phyloP scores from a whole-genome alignment of 2,113 vertebrate species.

The Lutjanus erythropterus region DNA sequence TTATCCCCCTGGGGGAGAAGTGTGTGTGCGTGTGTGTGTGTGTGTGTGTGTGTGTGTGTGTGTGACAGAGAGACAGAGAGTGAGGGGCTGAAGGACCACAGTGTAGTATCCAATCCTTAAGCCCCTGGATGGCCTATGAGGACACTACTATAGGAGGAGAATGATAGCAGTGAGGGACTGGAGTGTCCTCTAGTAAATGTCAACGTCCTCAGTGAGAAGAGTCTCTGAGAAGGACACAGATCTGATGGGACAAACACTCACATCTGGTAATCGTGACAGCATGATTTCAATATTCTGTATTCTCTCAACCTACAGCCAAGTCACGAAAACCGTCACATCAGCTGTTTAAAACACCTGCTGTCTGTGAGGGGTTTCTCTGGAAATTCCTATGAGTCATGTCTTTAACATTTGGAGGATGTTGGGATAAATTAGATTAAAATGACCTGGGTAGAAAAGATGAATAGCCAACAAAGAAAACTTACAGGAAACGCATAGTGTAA shows the following conservation, averaged over 20 bases:
- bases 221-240: background rate
- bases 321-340: background rate
- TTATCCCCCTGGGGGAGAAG: slow-evolving; percentile 28
- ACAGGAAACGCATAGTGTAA: background rate
- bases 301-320: background rate
- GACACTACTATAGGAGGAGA: slow-evolving; percentile 23
- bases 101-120: slow-evolving; percentile 43
- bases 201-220: slow-evolving; percentile 41
- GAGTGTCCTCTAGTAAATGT: slow-evolving; percentile 57
- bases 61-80: too few relatives aligned
- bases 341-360: slow-evolving; percentile 6
- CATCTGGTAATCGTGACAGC: background rate
- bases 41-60: background rate
- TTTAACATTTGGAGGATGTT: background rate
- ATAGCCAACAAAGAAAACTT: background rate
- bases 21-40: background rate
- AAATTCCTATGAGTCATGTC: background rate
- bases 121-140: slow-evolving; percentile 39
- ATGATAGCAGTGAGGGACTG: slow-evolving; percentile 36
- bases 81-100: slow-evolving; percentile 30
- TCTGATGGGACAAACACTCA: background rate
- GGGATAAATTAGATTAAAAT: background rate
- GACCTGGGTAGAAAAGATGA: too few relatives aligned
- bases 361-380: too few relatives aligned
- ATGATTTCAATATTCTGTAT: background rate